Percentiles rank a stretch among this genome's conserved stretches.
Evolutionary conservation across 1,140 invertebrate genomes (phyloP).

Genomic region (Drosophila grimshawi): DNA sequence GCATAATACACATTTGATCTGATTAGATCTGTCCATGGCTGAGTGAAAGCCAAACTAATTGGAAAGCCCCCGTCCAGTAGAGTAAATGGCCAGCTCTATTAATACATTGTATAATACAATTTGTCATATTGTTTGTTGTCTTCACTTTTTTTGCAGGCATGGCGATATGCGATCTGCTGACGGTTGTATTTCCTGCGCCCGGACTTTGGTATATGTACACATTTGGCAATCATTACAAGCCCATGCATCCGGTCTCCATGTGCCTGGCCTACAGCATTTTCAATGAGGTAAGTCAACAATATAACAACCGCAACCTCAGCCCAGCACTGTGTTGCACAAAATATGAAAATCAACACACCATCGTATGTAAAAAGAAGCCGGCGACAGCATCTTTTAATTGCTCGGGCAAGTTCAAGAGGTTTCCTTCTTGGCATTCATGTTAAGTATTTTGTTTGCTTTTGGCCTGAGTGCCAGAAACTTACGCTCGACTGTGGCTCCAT

Average conservation of each 20-base stretch:
- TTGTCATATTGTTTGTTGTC: constrained; percentile 33
- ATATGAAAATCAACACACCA: background rate
- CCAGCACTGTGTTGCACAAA: constrained; percentile 11
- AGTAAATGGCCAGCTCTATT: constrained; percentile 16
- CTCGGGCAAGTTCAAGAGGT: constrained; percentile 36
- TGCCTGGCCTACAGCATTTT: constrained; percentile 92
- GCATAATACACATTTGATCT: no score
- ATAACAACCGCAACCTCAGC: constrained; percentile 11
- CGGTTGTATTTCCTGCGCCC: constrained; percentile 94
- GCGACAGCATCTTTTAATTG: constrained; percentile 32
- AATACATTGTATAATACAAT: constrained; percentile 33
- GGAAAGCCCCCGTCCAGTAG: constrained; percentile 18
- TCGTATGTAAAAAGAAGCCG: background rate
- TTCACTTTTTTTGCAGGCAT: constrained; percentile 86
- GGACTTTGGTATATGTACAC: constrained; percentile 96
- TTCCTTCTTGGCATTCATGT: constrained; percentile 1
- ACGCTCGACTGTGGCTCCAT: background rate
- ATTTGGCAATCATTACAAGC: constrained; percentile 92
- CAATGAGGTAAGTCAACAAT: constrained; percentile 88
- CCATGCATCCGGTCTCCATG: constrained; percentile 89
- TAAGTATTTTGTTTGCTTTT: constrained; percentile 8
- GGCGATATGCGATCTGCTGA: constrained; percentile 97
- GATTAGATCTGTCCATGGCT: background rate
- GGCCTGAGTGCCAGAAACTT: background rate
- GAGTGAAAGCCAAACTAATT: constrained; percentile 18